phyloP scores from a whole-genome alignment of 2,888 invertebrate species.

The Dryobota labecula region DNA sequence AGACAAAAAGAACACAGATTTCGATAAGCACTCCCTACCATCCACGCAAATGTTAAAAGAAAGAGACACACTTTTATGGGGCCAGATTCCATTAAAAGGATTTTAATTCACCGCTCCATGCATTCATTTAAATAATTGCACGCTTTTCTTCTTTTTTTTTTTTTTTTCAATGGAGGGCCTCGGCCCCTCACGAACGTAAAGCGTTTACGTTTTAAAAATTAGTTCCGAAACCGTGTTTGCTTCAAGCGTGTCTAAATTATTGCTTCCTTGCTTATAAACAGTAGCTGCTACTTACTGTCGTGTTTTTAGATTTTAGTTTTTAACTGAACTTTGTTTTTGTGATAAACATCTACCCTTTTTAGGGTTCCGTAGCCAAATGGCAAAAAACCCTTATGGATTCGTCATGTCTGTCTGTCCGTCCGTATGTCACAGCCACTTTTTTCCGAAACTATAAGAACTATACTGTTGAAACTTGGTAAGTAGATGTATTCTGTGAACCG shows the following conservation, averaged over 20 bases:
- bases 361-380: too few relatives aligned
- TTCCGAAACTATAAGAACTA: too few relatives aligned
- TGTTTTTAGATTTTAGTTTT: constrained; percentile 45
- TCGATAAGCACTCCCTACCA: constrained; percentile 31
- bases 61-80: constrained; percentile 50
- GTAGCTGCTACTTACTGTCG: constrained; percentile 28
- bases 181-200: constrained; percentile 43
- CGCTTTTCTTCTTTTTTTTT: constrained; percentile 42
- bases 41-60: constrained; percentile 38
- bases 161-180: constrained; percentile 19
- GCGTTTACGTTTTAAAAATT: constrained; percentile 62
- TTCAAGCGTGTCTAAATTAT: constrained; percentile 61
- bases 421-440: too few relatives aligned
- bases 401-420: too few relatives aligned
- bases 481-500: too few relatives aligned
- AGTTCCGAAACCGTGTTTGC: constrained; percentile 50
- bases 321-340: constrained; percentile 3
- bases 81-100: constrained; percentile 63
- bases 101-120: constrained; percentile 59
- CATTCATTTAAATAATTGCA: constrained; percentile 68
- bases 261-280: constrained; percentile 49
- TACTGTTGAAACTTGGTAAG: too few relatives aligned
- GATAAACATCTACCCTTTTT: constrained; percentile 15
- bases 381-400: too few relatives aligned
- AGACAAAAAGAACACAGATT: constrained; percentile 27